These are phyloP conservation scores for Baccha elongata DNA, from an alignment of 2,888 invertebrate species.

Conservation along the genomic window DNA sequence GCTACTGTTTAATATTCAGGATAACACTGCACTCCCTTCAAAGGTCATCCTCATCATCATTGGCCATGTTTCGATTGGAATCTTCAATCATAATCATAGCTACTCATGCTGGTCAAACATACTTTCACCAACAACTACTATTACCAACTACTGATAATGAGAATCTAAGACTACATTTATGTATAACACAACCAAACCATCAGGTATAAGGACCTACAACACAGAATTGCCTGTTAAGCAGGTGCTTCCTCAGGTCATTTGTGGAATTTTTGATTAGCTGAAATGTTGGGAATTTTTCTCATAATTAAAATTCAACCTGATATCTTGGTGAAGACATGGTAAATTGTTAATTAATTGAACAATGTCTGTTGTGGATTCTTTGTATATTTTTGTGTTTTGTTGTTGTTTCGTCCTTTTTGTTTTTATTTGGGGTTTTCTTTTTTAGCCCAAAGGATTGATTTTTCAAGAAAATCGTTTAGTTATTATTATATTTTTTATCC, in stretches of 20 bases:
- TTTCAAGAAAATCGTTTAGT: slow-evolving; percentile 17
- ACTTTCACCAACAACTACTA: not conserved
- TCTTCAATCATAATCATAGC: slow-evolving; percentile 66
- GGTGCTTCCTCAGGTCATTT: slow-evolving; percentile 55
- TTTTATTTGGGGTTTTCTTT: slow-evolving; percentile 6
- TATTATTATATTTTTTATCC: not conserved
- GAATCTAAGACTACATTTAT: not conserved
- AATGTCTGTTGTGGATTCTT: slow-evolving; percentile 22
- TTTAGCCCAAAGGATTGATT: slow-evolving; percentile 58
- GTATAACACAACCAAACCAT: not conserved
- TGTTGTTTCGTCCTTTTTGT: slow-evolving; percentile 26
- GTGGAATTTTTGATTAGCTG: slow-evolving; percentile 66
- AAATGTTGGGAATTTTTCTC: slow-evolving; percentile 58
- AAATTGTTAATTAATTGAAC: slow-evolving; percentile 71
- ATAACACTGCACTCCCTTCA: slow-evolving; percentile 21
- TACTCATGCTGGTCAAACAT: not conserved
- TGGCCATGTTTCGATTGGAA: slow-evolving; percentile 64
- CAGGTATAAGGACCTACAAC: slow-evolving; percentile 29
- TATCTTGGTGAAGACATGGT: slow-evolving; percentile 58
- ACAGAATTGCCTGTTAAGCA: slow-evolving; percentile 52
- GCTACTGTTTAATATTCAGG: slow-evolving; percentile 71
- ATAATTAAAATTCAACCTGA: slow-evolving; percentile 69
- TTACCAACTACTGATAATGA: slow-evolving; percentile 42
- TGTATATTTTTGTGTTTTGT: not conserved
- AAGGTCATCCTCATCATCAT: slow-evolving; percentile 32